Evolutionary conservation across 2,113 vertebrate genomes (phyloP), one percentile per base, ranked within the genome.

Genomic region (Xiphophorus maculatus): DNA sequence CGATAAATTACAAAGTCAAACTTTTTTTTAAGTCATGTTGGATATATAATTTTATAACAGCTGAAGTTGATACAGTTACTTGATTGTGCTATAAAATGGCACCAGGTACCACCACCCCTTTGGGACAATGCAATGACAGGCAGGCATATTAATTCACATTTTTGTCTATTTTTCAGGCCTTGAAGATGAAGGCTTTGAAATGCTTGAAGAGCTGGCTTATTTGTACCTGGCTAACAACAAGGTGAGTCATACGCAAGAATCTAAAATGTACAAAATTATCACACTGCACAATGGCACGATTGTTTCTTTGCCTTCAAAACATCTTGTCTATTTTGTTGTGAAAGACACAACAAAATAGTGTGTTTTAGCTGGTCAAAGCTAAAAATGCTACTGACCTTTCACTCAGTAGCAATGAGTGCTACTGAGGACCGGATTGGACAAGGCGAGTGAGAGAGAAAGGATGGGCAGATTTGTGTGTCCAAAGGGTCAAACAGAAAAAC

Each of bases 181-280:
- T 77, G 96, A 97, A 44, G 97, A 98, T 84, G 97, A 98, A 88
- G 95, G 96, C 2, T 98, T 99, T 92, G 95, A 97, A 81, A 95
- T 95, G 91, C 94, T 99, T 58, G 96, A 96, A 82, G 95, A 95
- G 75, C 94, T 99, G 92, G 95, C 95, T 84, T 99, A 99, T 92
- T 94, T 99, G 82, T 99, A 99, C 87, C 90, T 99, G 94, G 97
- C 97, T 82, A 99, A 99, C 88, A 99, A 99, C 84, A 96, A 97
- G 95, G 98, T 99, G 91, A 95, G 95, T 87, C 84, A 80, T 61
- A 71, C 12, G 66, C 6, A 42, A 30, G 27, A 66, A 29, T 44
- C 42, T 44, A 22, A 66, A 63, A 69, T 67, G 27, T 65, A 54
- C 51, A n/a, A 9, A 58, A 19, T 19, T 17, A 19, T 19, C 44